A percentile compares a stretch with the other conserved stretches of the same genome.
Conservation (phyloP, 2,797 vertebrate species). For the Chaunax sp. region DNA sequence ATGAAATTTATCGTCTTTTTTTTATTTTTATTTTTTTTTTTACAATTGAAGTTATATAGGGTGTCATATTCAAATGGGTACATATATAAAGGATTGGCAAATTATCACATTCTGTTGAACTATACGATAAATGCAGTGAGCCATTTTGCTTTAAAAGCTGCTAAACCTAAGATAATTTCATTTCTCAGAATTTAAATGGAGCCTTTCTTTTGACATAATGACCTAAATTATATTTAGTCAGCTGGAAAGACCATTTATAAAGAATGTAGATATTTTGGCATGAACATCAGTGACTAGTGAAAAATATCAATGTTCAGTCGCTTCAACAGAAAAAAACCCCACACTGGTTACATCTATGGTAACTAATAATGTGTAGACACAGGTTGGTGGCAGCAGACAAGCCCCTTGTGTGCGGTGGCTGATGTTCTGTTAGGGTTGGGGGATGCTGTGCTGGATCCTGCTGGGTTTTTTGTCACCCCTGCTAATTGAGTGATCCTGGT, state of each 20-base stretch:
- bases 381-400: constrained; percentile 37
- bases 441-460: constrained; percentile 61
- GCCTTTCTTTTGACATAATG: neutral
- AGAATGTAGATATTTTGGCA: neutral
- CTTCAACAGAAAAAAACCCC: neutral
- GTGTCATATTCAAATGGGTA: too few relatives aligned
- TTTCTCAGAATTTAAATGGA: neutral
- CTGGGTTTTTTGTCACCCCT: constrained; percentile 78
- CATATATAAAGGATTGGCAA: too few relatives aligned
- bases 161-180: neutral
- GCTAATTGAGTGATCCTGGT: constrained; percentile 80
- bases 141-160: neutral
- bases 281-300: too few relatives aligned
- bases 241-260: neutral
- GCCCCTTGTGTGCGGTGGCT: constrained; percentile 50
- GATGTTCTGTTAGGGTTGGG: constrained; percentile 57
- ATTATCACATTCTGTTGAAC: too few relatives aligned
- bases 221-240: too few relatives aligned
- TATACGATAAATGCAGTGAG: neutral
- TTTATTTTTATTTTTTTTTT: too few relatives aligned
- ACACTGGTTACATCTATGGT: constrained; percentile 1
- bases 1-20: too few relatives aligned
- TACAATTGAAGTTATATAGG: too few relatives aligned
- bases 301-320: neutral
- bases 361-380: constrained; percentile 1